Evolutionary conservation across 1,140 invertebrate genomes (phyloP).

Genomic region (Bombus superbus): DNA sequence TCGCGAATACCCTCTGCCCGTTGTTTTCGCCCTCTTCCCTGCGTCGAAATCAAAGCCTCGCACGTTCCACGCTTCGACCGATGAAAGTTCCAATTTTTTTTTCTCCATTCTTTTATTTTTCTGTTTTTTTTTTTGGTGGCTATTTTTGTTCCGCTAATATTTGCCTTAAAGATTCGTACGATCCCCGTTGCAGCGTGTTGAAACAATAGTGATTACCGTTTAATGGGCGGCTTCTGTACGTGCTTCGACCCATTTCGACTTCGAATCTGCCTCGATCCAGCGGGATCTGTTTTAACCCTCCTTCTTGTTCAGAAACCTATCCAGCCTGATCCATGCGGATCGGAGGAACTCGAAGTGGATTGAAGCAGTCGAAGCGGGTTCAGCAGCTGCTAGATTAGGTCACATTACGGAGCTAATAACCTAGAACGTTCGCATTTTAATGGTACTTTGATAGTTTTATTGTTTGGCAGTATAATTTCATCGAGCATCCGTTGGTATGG

Average conservation of each 20-base stretch:
- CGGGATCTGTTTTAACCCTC: slow-evolving; percentile 28
- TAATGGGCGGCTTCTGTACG: slow-evolving; percentile 15
- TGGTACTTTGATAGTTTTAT: background rate
- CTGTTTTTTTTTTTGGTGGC: too few relatives aligned
- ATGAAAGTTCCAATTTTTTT: background rate
- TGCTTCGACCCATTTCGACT: slow-evolving; percentile 9
- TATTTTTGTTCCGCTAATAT: background rate
- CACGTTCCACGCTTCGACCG: slow-evolving; percentile 4
- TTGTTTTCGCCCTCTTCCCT: slow-evolving; percentile 32
- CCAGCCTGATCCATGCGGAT: slow-evolving; percentile 39
- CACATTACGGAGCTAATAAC: slow-evolving; percentile 19
- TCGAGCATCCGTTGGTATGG: too few relatives aligned
- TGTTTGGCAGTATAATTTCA: background rate
- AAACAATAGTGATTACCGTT: slow-evolving; percentile 39
- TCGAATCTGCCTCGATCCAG: slow-evolving; percentile 12
- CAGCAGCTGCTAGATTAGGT: slow-evolving; percentile 5
- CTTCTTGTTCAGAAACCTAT: slow-evolving; percentile 27
- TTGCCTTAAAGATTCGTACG: slow-evolving; percentile 28
- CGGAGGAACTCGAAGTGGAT: slow-evolving; percentile 14
- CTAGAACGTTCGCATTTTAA: slow-evolving; percentile 7
- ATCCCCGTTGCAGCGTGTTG: slow-evolving; percentile 9
- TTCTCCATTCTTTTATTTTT: background rate
- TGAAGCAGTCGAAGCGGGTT: background rate
- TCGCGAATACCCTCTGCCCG: background rate
- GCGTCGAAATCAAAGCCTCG: slow-evolving; percentile 29